A percentile compares a stretch with the other conserved stretches of the same genome.
Evolutionary conservation across 2,888 invertebrate species (phyloP).

Genomic region (Orgyia antiqua): DNA sequence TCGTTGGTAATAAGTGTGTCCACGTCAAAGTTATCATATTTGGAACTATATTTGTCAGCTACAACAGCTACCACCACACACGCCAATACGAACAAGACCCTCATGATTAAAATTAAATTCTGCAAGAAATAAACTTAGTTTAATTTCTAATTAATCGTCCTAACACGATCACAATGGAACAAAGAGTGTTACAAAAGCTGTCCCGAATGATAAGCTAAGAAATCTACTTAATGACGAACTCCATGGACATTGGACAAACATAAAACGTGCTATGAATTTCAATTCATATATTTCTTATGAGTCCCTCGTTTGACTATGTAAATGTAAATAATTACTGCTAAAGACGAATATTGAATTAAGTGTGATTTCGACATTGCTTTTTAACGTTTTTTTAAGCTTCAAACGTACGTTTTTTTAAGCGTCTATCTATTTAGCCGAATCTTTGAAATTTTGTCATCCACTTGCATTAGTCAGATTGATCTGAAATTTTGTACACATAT

Average conservation of each 20-base stretch:
- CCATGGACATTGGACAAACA: constrained; percentile 37
- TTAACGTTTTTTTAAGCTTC: too few relatives aligned
- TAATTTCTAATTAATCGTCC: constrained; percentile 23
- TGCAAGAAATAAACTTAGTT: constrained; percentile 31
- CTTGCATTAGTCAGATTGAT: too few relatives aligned
- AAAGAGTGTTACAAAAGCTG: constrained; percentile 24
- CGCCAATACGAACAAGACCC: constrained; percentile 43
- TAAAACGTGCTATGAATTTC: constrained; percentile 43
- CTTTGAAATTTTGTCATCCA: too few relatives aligned
- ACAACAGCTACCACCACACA: constrained; percentile 52
- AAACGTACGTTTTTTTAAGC: too few relatives aligned
- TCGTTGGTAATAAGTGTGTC: constrained; percentile 83
- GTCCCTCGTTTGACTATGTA: constrained; percentile 14
- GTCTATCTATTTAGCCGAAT: too few relatives aligned
- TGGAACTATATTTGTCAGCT: constrained; percentile 79
- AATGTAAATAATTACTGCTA: too few relatives aligned
- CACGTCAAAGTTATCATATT: constrained; percentile 85
- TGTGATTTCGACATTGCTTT: too few relatives aligned
- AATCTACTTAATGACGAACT: constrained; percentile 32
- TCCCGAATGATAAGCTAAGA: constrained; percentile 38
- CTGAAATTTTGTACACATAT: too few relatives aligned
- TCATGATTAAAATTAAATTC: constrained; percentile 47
- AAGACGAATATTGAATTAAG: too few relatives aligned
- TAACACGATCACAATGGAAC: constrained; percentile 24
- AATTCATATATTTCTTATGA: not conserved